Evolutionary conservation across 35 echinoderm and acorn worm genomes (phyloP).

Genomic region (Apostichopus japonicus): DNA sequence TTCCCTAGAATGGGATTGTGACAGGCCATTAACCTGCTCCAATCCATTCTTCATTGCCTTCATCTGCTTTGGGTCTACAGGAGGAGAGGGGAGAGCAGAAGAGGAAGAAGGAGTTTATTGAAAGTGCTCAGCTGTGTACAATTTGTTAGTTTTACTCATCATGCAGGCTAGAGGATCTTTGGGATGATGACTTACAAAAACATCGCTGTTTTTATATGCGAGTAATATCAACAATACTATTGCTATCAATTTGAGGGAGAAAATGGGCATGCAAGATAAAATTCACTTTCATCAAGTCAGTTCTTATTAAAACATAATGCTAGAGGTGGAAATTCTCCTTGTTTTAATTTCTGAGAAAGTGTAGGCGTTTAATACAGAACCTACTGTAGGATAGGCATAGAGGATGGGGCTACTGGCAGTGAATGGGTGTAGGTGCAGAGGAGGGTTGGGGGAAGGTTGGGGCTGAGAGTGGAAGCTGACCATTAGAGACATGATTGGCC

Average conservation of each 20-base stretch:
- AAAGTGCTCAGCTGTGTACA: slow-evolving; percentile 36
- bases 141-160: slow-evolving; percentile 28
- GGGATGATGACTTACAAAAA: not conserved
- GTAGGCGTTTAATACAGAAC: too few relatives aligned
- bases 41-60: not conserved
- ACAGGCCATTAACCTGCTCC: slow-evolving; percentile 30
- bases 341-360: too few relatives aligned
- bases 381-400: too few relatives aligned
- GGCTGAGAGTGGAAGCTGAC: too few relatives aligned
- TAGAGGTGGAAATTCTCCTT: too few relatives aligned
- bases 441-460: too few relatives aligned
- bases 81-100: too few relatives aligned
- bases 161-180: not conserved
- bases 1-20: not conserved
- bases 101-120: not conserved
- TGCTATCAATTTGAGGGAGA: not conserved
- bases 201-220: slow-evolving; percentile 4
- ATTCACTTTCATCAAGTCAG: too few relatives aligned
- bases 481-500: too few relatives aligned
- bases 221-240: slow-evolving; percentile 7
- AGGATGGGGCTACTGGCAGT: too few relatives aligned
- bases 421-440: too few relatives aligned
- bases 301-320: too few relatives aligned
- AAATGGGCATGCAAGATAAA: not conserved
- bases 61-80: not conserved